Base-by-base conservation (phyloP, 2,888 invertebrate genomes). In the Yponomeuta evonymella region DNA sequence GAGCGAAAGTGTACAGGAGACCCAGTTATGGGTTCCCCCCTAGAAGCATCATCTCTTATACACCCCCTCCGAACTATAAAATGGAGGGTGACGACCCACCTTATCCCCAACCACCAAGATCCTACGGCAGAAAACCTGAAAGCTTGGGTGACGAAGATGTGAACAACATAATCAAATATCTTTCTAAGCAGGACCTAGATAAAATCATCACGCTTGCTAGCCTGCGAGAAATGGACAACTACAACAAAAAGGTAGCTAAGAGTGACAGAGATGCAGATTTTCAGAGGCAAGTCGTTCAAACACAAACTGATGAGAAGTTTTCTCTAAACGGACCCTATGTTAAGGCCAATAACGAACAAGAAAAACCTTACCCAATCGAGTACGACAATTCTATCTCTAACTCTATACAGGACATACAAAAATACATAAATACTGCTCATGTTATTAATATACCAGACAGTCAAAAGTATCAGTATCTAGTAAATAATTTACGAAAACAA, bases 151-250 rank as follows among this genome's bases (percentile, higher is more conserved):
- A 88, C 12, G 86, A 88, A 70, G 89, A 91, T 69, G 79, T 91
- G 51, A 83, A 79, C 72, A 90, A 89, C 70, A 74, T 92, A 58
- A 78, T 89, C 30, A 88, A 87, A 79, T 80, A 88, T 75, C 78
- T 92, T 65, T 86, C 89, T 3, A 86, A 89, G 77, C 83, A 88
- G 74, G 90, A 92, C 75, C 73, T 91, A 72, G 84, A 89, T 75
- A 89, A 85, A 74, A 83, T 92, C 36, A 74, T 91, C 8, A 84
- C 89, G 71, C 79, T 83, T 1, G 85, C 90, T 8, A 79, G 79
- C 11, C 82, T 79, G 11, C 81, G 79, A 69, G 79, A 80, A 12
- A 79, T 73, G 74, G 36, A 66, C 33, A 70, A 12, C 9, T 36
- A 15, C 67, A 36, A 48, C 63, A 62, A 70, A 36, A 33, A 4